Conservation (phyloP, 30 jellyfish, hydroid and myxozoan genomes). For the Catostylus mosaicus region DNA sequence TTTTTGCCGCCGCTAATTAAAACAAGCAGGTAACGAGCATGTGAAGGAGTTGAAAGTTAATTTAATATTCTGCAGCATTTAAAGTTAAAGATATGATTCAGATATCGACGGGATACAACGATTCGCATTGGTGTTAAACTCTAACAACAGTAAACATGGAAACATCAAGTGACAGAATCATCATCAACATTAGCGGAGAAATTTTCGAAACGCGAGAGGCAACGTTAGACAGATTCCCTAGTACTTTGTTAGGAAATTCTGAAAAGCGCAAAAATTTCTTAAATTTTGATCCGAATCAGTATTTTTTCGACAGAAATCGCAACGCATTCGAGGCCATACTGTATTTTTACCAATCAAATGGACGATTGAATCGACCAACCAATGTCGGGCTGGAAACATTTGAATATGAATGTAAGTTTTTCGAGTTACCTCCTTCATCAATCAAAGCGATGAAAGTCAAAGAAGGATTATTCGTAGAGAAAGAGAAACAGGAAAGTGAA, state of each 20-base stretch:
- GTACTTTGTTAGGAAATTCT: constrained; percentile 86
- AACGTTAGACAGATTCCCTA: constrained; percentile 86
- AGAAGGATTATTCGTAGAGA: constrained; percentile 61
- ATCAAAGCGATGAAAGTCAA: constrained; percentile 66
- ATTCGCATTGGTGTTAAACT: no score
- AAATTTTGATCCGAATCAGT: constrained; percentile 42
- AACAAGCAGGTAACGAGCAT: background rate
- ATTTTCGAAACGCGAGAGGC: constrained; percentile 86
- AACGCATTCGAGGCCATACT: constrained; percentile 89
- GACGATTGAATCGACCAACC: constrained; percentile 83
- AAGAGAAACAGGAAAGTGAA: constrained; percentile 1
- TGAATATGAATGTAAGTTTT: constrained; percentile 84
- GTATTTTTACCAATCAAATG: constrained; percentile 89
- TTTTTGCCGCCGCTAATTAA: background rate
- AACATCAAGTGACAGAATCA: background rate
- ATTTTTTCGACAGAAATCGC: constrained; percentile 83
- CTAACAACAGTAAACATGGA: background rate
- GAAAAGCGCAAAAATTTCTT: constrained; percentile 38
- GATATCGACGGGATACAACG: no score
- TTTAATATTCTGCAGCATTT: background rate
- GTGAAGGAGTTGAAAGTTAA: background rate
- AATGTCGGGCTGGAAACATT: constrained; percentile 78
- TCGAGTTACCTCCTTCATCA: constrained; percentile 72
- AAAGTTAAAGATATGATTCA: no score
- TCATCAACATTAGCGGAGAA: constrained; percentile 86